phyloP scores from a whole-genome alignment of 2,888 invertebrate genomes.

The Meiosimyza decipiens region DNA sequence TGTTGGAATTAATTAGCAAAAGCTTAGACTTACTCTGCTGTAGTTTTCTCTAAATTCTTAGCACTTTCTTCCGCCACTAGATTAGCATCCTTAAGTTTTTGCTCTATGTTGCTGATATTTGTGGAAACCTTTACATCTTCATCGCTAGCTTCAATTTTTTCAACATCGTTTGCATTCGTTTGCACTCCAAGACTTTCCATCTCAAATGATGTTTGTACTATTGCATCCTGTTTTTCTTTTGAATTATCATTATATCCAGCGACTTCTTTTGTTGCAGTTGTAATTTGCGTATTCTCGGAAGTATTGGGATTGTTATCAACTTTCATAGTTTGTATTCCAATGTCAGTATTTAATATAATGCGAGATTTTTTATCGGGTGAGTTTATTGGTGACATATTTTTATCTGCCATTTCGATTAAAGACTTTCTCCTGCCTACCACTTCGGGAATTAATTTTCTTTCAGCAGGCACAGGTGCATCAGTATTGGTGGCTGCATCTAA shows the following conservation, averaged over 20 bases:
- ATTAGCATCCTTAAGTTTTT: constrained; percentile 46
- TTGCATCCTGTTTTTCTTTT: constrained; percentile 37
- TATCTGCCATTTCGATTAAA: constrained; percentile 52
- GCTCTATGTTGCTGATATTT: constrained; percentile 36
- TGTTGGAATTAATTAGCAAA: constrained; percentile 1
- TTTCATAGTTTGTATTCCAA: constrained; percentile 41
- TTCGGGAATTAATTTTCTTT: constrained; percentile 45
- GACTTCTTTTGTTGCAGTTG: constrained; percentile 20
- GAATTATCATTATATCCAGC: not conserved
- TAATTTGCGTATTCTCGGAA: not conserved
- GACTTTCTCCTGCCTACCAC: constrained; percentile 25
- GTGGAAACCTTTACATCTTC: not conserved
- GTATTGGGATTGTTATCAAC: not conserved
- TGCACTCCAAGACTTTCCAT: constrained; percentile 40
- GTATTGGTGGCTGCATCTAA: constrained; percentile 57
- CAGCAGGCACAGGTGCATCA: constrained; percentile 50
- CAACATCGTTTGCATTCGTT: constrained; percentile 41
- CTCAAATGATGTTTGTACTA: constrained; percentile 41
- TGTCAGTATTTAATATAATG: constrained; percentile 15
- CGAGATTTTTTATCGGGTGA: constrained; percentile 47
- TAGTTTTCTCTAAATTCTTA: constrained; percentile 49
- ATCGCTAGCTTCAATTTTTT: constrained; percentile 28
- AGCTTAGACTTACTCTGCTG: constrained; percentile 49
- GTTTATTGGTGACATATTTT: constrained; percentile 57
- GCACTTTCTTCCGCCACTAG: constrained; percentile 48